A percentile compares a stretch with the other conserved stretches of the same genome.
Evolutionary conservation across 1,140 invertebrate species (phyloP).

Genomic region (Cotesia typhae): DNA sequence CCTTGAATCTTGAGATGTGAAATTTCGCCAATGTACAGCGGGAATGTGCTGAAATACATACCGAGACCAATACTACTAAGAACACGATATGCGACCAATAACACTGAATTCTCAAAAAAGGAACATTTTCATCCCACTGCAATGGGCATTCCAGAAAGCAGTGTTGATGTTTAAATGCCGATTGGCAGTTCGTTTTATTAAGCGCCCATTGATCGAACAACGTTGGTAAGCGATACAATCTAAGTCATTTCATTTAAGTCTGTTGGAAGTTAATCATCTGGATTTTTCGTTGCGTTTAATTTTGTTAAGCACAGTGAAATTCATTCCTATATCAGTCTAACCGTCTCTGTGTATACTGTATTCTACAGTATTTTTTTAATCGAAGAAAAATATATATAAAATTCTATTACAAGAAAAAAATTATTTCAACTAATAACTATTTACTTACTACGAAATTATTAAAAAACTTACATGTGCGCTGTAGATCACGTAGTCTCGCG

Average conservation of each 20-base stretch:
- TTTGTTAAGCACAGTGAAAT: conserved; percentile 69
- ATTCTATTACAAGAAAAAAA: too few species aligned
- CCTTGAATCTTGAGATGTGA: conserved; percentile 73
- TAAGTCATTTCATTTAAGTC: conserved; percentile 71
- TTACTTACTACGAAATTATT: too few species aligned
- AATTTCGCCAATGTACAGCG: conserved; percentile 74
- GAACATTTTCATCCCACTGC: conserved; percentile 72
- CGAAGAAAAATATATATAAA: too few species aligned
- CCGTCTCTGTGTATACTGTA: conserved; percentile 49
- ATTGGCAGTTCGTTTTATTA: conserved; percentile 56
- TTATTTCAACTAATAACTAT: too few species aligned
- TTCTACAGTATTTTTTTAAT: conserved; percentile 46
- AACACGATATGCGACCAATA: conserved; percentile 40
- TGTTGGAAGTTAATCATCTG: conserved; percentile 64
- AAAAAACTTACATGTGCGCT: too few species aligned
- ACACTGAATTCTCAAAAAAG: conserved; percentile 62
- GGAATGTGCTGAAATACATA: conserved; percentile 71
- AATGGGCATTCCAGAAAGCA: conserved; percentile 70
- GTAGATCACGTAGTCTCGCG: too few species aligned
- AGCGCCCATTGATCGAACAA: conserved; percentile 60
- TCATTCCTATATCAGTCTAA: conserved; percentile 64
- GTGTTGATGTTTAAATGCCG: conserved; percentile 73
- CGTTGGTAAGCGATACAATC: conserved; percentile 70
- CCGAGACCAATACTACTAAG: conserved; percentile 72
- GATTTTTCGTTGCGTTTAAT: conserved; percentile 50